A percentile compares a stretch with the other conserved stretches of the same genome.
Evolutionary conservation across 92 coral and sea anemone genomes (phyloP).

Genomic region (Isaurus tuberculatus): DNA sequence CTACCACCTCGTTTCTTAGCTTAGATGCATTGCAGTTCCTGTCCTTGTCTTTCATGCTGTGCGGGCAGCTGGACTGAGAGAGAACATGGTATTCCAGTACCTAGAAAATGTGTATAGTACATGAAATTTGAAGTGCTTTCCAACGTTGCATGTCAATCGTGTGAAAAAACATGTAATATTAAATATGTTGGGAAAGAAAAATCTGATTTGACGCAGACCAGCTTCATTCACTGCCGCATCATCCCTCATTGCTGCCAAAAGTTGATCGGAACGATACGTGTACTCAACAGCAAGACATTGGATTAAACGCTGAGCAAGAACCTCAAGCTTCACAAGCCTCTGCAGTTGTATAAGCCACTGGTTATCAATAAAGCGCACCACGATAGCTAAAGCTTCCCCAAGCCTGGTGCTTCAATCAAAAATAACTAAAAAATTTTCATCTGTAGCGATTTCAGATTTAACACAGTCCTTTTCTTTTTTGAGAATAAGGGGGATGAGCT

Average conservation of each 20-base stretch:
- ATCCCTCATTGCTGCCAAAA: slow-evolving; percentile 52
- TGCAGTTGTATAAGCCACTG: slow-evolving; percentile 64
- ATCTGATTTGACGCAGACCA: slow-evolving; percentile 19
- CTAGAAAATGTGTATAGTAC: not conserved
- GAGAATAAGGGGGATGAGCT: slow-evolving; percentile 61
- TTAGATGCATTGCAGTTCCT: slow-evolving; percentile 32
- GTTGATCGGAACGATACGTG: slow-evolving; percentile 51
- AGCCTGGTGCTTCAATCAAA: slow-evolving; percentile 68
- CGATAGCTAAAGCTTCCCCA: slow-evolving; percentile 68
- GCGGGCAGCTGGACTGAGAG: slow-evolving; percentile 41
- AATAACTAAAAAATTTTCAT: slow-evolving; percentile 61
- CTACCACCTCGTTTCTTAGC: slow-evolving; percentile 59
- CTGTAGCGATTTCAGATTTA: slow-evolving; percentile 58
- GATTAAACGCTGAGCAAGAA: slow-evolving; percentile 67
- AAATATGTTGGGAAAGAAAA: slow-evolving; percentile 21
- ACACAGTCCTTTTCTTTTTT: slow-evolving; percentile 67
- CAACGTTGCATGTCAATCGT: slow-evolving; percentile 1
- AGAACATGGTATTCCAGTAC: slow-evolving; percentile 40
- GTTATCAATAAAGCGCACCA: slow-evolving; percentile 60
- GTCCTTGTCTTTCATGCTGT: slow-evolving; percentile 19
- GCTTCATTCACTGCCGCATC: slow-evolving; percentile 37
- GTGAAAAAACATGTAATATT: slow-evolving; percentile 20
- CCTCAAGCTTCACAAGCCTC: slow-evolving; percentile 57
- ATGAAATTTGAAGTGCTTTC: slow-evolving; percentile 16
- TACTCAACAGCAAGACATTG: slow-evolving; percentile 70